Evolutionary conservation across 2,797 vertebrate genomes (phyloP).

Genomic region (Thamnophis elegans): DNA sequence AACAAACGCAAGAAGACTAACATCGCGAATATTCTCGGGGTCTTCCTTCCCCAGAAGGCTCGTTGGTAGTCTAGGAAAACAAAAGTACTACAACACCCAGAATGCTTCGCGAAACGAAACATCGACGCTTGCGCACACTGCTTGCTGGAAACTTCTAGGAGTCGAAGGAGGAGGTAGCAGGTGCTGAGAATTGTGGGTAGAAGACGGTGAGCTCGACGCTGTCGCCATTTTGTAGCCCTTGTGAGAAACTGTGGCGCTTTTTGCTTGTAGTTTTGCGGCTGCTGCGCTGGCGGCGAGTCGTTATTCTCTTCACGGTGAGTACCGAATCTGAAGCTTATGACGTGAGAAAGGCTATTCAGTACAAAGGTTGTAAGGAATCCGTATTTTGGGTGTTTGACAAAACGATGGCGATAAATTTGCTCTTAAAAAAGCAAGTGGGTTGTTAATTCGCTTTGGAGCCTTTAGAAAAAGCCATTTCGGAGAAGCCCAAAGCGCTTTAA

Average conservation of each 20-base stretch:
- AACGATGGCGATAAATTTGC: too few species aligned
- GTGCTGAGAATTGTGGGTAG: slow-evolving; percentile 65
- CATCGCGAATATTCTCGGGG: not conserved
- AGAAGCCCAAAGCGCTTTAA: not conserved
- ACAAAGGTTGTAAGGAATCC: not conserved
- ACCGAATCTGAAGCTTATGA: not conserved
- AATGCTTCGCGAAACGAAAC: not conserved
- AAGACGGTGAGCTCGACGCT: slow-evolving; percentile 61
- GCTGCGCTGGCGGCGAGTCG: not conserved
- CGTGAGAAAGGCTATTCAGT: not conserved
- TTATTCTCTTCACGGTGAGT: not conserved
- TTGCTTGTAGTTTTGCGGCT: not conserved
- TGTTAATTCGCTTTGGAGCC: not conserved
- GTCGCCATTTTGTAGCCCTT: slow-evolving; percentile 74
- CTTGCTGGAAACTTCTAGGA: slow-evolving; percentile 52
- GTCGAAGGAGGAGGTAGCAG: not conserved
- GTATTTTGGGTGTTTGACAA: too few species aligned
- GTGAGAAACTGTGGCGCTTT: not conserved
- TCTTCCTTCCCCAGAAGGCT: not conserved
- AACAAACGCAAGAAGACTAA: not conserved
- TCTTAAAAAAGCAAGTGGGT: not conserved
- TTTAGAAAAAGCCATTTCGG: not conserved
- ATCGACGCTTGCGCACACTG: rapidly evolving
- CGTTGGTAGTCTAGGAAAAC: not conserved
- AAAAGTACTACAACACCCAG: slow-evolving; percentile 55